Percentiles rank a stretch among this genome's conserved stretches.
These are phyloP conservation scores for Eurystomus glaucurus DNA, from an alignment of 2,797 vertebrate species.

Conservation along the genomic window DNA sequence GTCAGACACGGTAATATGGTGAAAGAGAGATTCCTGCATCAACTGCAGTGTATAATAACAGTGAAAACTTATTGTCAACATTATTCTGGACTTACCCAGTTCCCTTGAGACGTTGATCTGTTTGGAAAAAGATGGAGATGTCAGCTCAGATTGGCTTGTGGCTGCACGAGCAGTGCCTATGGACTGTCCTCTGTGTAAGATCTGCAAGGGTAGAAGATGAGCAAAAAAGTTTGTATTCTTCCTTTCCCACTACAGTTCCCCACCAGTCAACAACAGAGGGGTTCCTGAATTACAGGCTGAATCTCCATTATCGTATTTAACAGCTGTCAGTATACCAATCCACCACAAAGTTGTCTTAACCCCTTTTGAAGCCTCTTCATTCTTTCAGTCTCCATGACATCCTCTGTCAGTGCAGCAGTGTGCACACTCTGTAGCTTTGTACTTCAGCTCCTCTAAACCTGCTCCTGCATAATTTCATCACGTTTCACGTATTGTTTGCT, in stretches of 20 bases:
- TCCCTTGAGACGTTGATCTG: not conserved
- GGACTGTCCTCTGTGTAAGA: not conserved
- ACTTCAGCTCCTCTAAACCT: not conserved
- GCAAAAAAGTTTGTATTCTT: not conserved
- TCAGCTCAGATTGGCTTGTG: not conserved
- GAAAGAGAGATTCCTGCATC: not conserved
- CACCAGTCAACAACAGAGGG: not conserved
- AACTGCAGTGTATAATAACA: not conserved
- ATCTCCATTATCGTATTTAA: not conserved
- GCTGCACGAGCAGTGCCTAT: not conserved
- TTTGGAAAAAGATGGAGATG: not conserved
- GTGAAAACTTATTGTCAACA: not conserved
- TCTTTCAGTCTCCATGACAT: not conserved
- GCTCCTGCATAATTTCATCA: not conserved
- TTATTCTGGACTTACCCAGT: not conserved
- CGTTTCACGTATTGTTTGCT: not conserved
- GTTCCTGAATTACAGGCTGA: not conserved
- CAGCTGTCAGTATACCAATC: not conserved
- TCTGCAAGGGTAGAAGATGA: not conserved
- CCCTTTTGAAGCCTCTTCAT: not conserved
- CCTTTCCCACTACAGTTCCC: not conserved
- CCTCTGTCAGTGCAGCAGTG: not conserved
- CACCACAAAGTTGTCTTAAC: not conserved
- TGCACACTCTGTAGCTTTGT: fast-evolving
- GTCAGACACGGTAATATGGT: fast-evolving